phyloP scores from a whole-genome alignment of 2,113 vertebrate species.

The Barnardius zonarius region DNA sequence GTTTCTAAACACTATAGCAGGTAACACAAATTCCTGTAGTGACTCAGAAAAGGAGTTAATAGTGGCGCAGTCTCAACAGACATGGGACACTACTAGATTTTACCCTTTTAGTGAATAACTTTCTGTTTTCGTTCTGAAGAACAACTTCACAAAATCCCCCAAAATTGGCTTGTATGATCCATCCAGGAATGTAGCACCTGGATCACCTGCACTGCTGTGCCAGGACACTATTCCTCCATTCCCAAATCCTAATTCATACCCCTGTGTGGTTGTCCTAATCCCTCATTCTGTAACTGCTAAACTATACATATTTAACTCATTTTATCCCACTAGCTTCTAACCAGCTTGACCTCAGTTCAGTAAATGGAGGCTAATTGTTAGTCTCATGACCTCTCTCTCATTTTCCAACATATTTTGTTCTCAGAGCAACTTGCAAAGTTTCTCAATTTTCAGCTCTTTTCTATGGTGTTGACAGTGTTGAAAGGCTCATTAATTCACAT shows the following conservation, averaged over 20 bases:
- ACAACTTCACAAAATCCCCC: neutral
- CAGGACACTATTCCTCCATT: neutral
- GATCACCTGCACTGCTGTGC: neutral
- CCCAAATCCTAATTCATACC: neutral
- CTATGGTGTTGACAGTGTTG: neutral
- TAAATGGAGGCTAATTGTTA: neutral
- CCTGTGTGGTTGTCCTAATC: neutral
- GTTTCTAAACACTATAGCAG: conserved; percentile 95
- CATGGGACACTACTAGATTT: neutral
- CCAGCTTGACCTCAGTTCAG: neutral
- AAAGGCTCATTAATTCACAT: neutral
- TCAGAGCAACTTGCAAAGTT: neutral
- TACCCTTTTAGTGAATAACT: neutral
- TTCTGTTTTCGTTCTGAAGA: neutral
- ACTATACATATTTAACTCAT: neutral
- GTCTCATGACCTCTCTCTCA: neutral
- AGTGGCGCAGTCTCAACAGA: neutral
- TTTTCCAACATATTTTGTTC: neutral
- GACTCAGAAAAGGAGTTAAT: neutral
- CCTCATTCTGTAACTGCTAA: neutral
- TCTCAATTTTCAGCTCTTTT: neutral
- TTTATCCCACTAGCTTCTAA: neutral
- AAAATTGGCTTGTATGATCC: neutral
- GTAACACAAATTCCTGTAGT: conserved; percentile 62
- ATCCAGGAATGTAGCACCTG: neutral